Percentiles rank a stretch among this genome's conserved stretches.
Evolutionary conservation across 2,113 vertebrate genomes (phyloP).

Genomic region (Alces alces): DNA sequence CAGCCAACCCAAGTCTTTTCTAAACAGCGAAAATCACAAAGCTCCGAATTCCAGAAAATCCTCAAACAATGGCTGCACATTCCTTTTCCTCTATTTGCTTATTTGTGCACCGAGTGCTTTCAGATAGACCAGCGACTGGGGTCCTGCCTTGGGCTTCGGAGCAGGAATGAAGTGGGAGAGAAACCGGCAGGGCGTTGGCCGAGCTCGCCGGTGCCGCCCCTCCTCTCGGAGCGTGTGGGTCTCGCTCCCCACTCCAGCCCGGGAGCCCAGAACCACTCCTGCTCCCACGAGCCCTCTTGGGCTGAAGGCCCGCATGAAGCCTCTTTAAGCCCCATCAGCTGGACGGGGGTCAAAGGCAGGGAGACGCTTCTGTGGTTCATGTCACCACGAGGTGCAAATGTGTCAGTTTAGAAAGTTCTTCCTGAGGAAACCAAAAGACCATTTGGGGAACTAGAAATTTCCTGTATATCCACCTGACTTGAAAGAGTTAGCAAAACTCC

Average conservation of each 20-base stretch:
- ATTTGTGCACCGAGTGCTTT: constrained; percentile 62
- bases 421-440: neutral
- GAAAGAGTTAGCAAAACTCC: neutral
- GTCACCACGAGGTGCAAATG: neutral
- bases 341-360: neutral
- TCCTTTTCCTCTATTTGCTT: constrained; percentile 53
- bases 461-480: neutral
- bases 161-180: neutral
- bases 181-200: rapidly evolving
- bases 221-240: rapidly evolving
- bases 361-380: neutral
- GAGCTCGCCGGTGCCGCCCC: rapidly evolving
- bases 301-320: neutral
- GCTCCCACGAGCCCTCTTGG: too few relatives aligned
- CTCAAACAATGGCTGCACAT: constrained; percentile 77
- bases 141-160: neutral
- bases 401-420: neutral
- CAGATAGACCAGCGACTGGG: constrained; percentile 65
- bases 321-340: neutral
- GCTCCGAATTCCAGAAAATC: constrained; percentile 80
- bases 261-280: rapidly evolving
- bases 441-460: neutral
- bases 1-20: constrained; percentile 72
- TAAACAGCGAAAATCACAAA: constrained; percentile 79
- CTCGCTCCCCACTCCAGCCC: rapidly evolving